Evolutionary conservation across 2,113 vertebrate genomes (phyloP).

Genomic region (Sakesphorus luctuosus): DNA sequence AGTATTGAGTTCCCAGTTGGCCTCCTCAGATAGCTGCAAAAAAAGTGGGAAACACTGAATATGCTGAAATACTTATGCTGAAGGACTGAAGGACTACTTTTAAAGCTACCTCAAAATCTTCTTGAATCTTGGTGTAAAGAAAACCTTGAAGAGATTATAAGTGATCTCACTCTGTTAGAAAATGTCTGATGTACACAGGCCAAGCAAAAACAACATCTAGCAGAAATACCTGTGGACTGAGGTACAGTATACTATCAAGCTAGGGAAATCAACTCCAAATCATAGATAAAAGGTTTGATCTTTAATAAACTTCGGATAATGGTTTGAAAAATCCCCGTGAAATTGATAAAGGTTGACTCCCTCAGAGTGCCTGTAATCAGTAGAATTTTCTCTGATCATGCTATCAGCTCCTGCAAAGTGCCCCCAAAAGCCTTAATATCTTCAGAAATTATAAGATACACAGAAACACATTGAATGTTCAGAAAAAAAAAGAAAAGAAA

Average conservation of each 20-base stretch:
- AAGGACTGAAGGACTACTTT: background rate
- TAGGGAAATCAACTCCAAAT: background rate
- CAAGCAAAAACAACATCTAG: background rate
- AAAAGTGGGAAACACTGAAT: background rate
- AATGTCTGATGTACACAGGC: background rate
- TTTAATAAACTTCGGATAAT: background rate
- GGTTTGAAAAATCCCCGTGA: background rate
- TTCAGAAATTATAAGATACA: background rate
- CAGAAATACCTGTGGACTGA: background rate
- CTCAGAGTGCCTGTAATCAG: background rate
- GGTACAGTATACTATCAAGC: background rate
- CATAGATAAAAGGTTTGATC: background rate
- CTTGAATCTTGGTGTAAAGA: background rate
- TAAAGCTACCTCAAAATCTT: background rate
- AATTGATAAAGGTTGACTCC: background rate
- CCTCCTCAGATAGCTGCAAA: background rate
- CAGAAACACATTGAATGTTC: background rate
- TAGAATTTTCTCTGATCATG: background rate
- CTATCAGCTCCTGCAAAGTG: background rate
- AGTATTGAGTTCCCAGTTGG: accelerated
- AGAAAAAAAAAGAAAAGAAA: background rate
- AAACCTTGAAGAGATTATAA: background rate
- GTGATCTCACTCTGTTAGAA: background rate
- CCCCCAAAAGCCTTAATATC: background rate
- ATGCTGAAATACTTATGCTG: background rate